Evolutionary conservation across 2,888 invertebrate genomes (phyloP).

Genomic region (Platycnemis pennipes): DNA sequence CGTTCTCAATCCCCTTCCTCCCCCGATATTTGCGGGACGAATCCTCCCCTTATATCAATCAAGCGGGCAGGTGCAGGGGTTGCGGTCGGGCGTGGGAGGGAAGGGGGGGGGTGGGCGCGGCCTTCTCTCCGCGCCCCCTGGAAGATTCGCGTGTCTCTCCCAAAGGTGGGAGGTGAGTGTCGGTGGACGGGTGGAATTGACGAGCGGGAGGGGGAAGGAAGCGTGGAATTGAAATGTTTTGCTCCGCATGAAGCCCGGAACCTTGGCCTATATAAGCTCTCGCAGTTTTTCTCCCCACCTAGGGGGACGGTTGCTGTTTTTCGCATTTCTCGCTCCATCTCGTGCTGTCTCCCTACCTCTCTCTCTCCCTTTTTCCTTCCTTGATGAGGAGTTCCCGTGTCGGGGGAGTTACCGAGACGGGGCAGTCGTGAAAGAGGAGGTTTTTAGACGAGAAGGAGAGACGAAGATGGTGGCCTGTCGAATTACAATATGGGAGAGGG

Average conservation of each 20-base stretch:
- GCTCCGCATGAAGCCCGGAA: constrained; percentile 30
- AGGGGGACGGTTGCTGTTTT: constrained; percentile 45
- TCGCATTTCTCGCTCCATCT: constrained; percentile 40
- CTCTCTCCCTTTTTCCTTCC: background rate
- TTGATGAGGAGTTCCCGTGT: too few species aligned
- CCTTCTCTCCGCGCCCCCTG: background rate
- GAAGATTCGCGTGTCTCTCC: background rate
- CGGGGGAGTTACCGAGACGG: too few species aligned
- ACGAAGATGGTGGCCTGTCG: background rate
- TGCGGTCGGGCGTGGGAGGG: background rate
- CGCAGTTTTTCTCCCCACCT: constrained; percentile 22
- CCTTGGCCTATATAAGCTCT: constrained; percentile 62
- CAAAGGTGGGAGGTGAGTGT: background rate
- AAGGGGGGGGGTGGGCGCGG: background rate
- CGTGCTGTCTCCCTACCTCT: background rate
- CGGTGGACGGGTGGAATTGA: background rate
- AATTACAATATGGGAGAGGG: background rate
- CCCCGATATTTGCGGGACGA: background rate
- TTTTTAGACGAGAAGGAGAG: background rate
- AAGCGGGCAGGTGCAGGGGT: background rate
- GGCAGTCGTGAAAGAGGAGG: too few species aligned
- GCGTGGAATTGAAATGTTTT: constrained; percentile 14
- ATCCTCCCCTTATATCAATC: background rate
- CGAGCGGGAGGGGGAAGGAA: background rate
- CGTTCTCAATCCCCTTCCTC: background rate